Base-by-base conservation (phyloP, 1,140 invertebrate genomes). In the Drosophila gunungcola region DNA sequence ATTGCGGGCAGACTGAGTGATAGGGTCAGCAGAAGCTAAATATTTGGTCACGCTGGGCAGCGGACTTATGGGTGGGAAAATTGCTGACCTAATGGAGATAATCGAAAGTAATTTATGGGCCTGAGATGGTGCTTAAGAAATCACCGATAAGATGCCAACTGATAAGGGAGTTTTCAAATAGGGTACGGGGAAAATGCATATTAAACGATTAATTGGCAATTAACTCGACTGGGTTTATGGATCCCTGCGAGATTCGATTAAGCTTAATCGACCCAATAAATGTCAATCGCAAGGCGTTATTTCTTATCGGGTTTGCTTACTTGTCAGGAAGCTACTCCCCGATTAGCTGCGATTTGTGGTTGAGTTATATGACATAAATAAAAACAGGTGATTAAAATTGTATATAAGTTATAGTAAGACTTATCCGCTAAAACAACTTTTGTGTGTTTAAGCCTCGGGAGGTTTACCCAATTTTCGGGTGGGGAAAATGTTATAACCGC, bases 151-250 rank as follows among this genome's bases (percentile, higher is more conserved):
- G 67, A 48, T 70, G 27, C 36, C 11, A 2, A 12, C 2, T 41
- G 69, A 73, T 72, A 53, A 73, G 64, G 52, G 16, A 53, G 13
- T 9, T 42, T 49, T 6, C 29, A 62, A 46, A 39, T 25, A 55
- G 3, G 12, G 6, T 13, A 13, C 7, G 42, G 21, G 29, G 36
- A 25, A 49, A 43, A 64, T 72, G 54, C 56, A 74, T 75, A 82
- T 85, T 72, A 82, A 85, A 88, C 78, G 73, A 85, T 85, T 85
- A 88, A 60, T 52, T 64, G 39, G 34, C 53, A 53, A 86, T 84
- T 85, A 78, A 48, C 42, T 41, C n/a, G 11, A 54, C 58, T 60
- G 43, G 52, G 7, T 78, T 68, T 69, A 76, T 45, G 34, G 41
- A 41, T 41, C 53, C 46, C 43, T 36, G 11, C 41, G 36, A 55